Conservation (phyloP, 2,888 invertebrate genomes). For the Pachydiplax longipennis region DNA sequence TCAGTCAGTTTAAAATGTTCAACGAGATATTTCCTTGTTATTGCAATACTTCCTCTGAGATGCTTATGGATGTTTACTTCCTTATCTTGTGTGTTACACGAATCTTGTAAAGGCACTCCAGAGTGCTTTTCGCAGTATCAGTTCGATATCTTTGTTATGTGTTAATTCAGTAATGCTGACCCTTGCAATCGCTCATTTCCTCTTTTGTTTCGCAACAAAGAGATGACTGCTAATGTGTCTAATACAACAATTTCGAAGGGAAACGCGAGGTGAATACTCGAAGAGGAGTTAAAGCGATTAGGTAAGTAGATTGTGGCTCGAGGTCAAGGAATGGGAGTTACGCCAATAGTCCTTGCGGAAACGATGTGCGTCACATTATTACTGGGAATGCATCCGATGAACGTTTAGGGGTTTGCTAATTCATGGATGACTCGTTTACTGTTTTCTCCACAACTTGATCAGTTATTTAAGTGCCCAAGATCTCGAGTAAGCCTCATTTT, state of each 20-base stretch:
- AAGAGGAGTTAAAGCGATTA: background rate
- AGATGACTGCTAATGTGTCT: background rate
- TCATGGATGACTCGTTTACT: too few relatives aligned
- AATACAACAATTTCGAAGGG: background rate
- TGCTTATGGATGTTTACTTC: background rate
- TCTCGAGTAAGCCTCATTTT: too few relatives aligned
- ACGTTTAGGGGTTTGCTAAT: too few relatives aligned
- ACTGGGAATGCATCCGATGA: too few relatives aligned
- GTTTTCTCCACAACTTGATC: too few relatives aligned
- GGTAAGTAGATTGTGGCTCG: background rate
- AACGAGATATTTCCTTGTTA: background rate
- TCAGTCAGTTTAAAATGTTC: background rate
- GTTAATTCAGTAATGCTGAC: background rate
- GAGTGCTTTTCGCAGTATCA: background rate
- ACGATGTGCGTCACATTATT: background rate
- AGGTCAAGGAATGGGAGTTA: background rate
- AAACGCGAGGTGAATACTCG: background rate
- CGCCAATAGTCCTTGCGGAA: background rate
- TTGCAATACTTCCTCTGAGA: background rate
- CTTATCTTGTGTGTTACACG: background rate
- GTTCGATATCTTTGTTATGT: background rate
- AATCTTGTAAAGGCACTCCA: background rate
- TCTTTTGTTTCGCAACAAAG: background rate
- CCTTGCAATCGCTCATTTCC: background rate
- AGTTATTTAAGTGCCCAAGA: too few relatives aligned